A percentile compares a stretch with the other conserved stretches of the same genome.
These are phyloP conservation scores for Corynorhinus townsendii DNA, from an alignment of 2,113 vertebrate genomes.

Conservation along the genomic window DNA sequence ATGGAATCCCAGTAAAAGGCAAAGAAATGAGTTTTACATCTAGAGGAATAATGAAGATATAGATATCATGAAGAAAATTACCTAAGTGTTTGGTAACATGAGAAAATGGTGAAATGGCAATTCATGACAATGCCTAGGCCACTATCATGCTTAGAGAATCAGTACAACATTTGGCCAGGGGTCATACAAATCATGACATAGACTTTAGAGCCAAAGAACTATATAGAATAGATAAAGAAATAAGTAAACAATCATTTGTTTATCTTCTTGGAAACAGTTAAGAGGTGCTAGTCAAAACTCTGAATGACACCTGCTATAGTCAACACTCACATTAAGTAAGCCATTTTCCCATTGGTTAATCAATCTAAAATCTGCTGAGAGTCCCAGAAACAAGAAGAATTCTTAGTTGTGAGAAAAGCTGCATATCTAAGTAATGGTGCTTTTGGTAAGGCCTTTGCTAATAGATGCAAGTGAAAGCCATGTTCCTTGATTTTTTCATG, in stretches of 20 bases:
- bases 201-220: neutral
- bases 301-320: neutral
- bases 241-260: neutral
- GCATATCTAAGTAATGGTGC: neutral
- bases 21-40: neutral
- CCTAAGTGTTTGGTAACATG: neutral
- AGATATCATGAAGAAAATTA: neutral
- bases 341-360: neutral
- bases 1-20: neutral
- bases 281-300: neutral
- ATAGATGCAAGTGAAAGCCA: neutral
- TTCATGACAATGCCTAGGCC: neutral
- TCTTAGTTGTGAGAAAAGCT: neutral
- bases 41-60: neutral
- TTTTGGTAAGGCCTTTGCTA: neutral
- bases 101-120: neutral
- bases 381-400: neutral
- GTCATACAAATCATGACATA: neutral
- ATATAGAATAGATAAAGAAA: neutral
- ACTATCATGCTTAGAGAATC: neutral
- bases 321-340: neutral
- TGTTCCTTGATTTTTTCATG: neutral
- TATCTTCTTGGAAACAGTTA: neutral
- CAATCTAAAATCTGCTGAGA: neutral
- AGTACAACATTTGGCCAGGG: neutral